phyloP scores from a whole-genome alignment of 1,140 invertebrate genomes.

The Lepidurus arcticus region DNA sequence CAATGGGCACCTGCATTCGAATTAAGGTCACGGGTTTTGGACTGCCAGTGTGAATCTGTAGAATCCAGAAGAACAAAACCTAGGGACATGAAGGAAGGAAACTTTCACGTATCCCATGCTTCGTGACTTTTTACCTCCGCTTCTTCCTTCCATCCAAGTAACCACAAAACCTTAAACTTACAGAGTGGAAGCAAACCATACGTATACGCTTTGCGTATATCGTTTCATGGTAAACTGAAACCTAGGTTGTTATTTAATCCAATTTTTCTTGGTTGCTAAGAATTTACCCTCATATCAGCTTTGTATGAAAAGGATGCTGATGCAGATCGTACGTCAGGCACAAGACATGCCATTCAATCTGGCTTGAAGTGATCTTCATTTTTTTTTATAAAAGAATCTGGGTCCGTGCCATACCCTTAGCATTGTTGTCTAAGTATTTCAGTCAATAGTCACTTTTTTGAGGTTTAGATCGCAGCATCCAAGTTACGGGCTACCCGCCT shows the following conservation, averaged over 20 bases:
- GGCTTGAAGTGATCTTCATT: constrained; percentile 3
- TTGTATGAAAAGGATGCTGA: neutral
- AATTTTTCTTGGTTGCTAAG: neutral
- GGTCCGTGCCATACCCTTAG: constrained; percentile 4
- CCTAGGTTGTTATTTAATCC: neutral
- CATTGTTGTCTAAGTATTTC: neutral
- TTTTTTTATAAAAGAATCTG: neutral
- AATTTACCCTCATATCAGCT: neutral
- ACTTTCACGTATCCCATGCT: too few relatives aligned
- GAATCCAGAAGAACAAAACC: too few relatives aligned
- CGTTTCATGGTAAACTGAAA: neutral
- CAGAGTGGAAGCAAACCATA: too few relatives aligned
- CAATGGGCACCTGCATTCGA: too few relatives aligned
- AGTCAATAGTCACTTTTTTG: constrained; percentile 9
- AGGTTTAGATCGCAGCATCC: neutral
- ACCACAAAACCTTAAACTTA: too few relatives aligned
- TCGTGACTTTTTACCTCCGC: too few relatives aligned
- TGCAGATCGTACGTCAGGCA: neutral
- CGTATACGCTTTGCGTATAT: neutral
- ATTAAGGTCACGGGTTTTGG: too few relatives aligned
- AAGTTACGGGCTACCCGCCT: neutral
- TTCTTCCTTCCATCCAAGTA: too few relatives aligned
- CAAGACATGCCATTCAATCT: neutral
- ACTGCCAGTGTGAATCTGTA: too few relatives aligned
- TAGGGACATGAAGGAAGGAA: too few relatives aligned